A percentile compares a stretch with the other conserved stretches of the same genome.
Conservation (phyloP, 2,113 vertebrate species). For the Nycticryphes semicollaris region DNA sequence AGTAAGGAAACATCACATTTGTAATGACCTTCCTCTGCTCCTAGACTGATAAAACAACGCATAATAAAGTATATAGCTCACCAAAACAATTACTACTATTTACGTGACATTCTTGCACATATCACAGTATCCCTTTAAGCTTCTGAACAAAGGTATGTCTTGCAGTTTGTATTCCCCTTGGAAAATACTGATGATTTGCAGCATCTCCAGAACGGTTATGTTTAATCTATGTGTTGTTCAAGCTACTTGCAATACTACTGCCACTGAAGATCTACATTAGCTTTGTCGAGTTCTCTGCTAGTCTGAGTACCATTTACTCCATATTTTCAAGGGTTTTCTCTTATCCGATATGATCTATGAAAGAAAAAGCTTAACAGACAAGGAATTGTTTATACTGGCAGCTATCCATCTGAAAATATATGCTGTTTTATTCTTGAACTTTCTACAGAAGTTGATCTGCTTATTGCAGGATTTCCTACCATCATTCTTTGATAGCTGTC, state of each 20-base stretch:
- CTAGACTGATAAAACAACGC: not conserved
- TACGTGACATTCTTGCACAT: not conserved
- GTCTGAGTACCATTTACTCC: not conserved
- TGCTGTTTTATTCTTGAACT: not conserved
- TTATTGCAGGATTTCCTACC: not conserved
- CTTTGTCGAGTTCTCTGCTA: not conserved
- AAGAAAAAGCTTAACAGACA: not conserved
- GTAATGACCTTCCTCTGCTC: not conserved
- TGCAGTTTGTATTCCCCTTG: not conserved
- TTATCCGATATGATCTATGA: not conserved
- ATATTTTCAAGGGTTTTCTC: not conserved
- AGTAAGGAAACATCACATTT: not conserved
- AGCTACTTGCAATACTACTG: not conserved
- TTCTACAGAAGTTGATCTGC: not conserved
- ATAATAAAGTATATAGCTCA: not conserved
- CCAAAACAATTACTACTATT: not conserved
- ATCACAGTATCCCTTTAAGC: not conserved
- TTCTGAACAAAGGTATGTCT: not conserved
- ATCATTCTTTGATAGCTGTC: not conserved
- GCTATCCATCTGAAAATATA: not conserved
- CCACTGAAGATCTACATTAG: not conserved
- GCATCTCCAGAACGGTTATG: not conserved
- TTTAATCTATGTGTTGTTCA: not conserved
- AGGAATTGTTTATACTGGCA: not conserved
- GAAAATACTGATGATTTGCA: not conserved